Evolutionary conservation across 1,140 invertebrate species (phyloP).

Genomic region (Heliconius eleuchia): DNA sequence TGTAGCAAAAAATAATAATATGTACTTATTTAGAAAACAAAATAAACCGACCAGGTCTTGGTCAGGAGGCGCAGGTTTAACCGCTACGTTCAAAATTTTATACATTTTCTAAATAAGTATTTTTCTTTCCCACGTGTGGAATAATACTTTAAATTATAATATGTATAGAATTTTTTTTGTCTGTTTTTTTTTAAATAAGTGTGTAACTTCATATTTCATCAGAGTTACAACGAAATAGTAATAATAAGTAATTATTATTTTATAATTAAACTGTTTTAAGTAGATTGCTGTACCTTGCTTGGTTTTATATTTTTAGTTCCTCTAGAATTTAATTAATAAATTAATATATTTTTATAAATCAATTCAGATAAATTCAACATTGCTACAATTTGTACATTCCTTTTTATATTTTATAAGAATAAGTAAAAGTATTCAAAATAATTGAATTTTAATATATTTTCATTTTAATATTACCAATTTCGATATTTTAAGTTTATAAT

Average conservation of each 20-base stretch:
- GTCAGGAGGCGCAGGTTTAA: too few relatives aligned
- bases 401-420: constrained; percentile 24
- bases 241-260: neutral
- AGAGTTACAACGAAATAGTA: neutral
- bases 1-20: too few relatives aligned
- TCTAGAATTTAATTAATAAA: constrained; percentile 14
- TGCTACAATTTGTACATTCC: constrained; percentile 45
- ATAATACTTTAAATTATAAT: too few relatives aligned
- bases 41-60: too few relatives aligned
- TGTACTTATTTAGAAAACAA: too few relatives aligned
- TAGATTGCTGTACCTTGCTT: constrained; percentile 9
- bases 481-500: neutral
- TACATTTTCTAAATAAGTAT: too few relatives aligned
- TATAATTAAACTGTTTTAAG: neutral
- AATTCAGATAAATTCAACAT: constrained; percentile 31
- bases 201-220: neutral
- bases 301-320: constrained; percentile 17
- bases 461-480: neutral
- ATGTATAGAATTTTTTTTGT: too few relatives aligned
- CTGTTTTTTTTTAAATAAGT: too few relatives aligned
- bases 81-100: too few relatives aligned
- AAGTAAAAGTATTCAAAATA: constrained; percentile 8
- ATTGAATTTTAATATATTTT: constrained; percentile 4
- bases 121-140: too few relatives aligned
- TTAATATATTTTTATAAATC: constrained; percentile 22